Conservation (phyloP, 2,888 invertebrate genomes). For the Gibbula magus region DNA sequence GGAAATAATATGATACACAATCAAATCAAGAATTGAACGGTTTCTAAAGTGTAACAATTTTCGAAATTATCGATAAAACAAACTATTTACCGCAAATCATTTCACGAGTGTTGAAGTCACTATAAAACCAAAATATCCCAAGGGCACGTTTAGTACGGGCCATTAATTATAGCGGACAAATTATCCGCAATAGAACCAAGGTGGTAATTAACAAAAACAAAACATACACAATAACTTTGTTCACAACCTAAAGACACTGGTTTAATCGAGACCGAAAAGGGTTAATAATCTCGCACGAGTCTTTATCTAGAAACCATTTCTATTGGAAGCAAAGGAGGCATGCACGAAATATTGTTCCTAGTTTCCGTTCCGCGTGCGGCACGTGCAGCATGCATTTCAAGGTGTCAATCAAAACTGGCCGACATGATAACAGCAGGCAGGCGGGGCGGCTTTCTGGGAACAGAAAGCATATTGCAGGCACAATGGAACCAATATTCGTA, state of each 20-base stretch:
- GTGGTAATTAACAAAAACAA: background rate
- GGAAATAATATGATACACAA: too few species aligned
- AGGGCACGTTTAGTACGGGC: background rate
- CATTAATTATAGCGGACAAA: background rate
- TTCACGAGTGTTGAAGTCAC: too few species aligned
- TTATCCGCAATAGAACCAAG: background rate
- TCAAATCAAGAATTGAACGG: too few species aligned
- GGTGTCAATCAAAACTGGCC: slow-evolving; percentile 1
- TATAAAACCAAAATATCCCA: too few species aligned
- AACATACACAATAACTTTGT: background rate
- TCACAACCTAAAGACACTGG: background rate
- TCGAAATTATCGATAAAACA: too few species aligned
- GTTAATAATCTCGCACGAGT: background rate
- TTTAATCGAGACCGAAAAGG: background rate
- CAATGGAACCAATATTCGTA: slow-evolving; percentile 20
- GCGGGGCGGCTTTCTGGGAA: background rate
- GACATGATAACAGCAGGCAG: background rate
- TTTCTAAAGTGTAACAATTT: too few species aligned
- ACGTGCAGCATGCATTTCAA: background rate
- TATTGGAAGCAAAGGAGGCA: background rate
- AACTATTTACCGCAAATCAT: too few species aligned
- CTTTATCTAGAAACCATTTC: background rate
- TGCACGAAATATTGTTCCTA: background rate
- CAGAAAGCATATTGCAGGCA: slow-evolving; percentile 5
- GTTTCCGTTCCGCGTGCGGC: slow-evolving; percentile 16